These are phyloP conservation scores for Diaphora mendica DNA, from an alignment of 2,888 invertebrate genomes.

Conservation along the genomic window DNA sequence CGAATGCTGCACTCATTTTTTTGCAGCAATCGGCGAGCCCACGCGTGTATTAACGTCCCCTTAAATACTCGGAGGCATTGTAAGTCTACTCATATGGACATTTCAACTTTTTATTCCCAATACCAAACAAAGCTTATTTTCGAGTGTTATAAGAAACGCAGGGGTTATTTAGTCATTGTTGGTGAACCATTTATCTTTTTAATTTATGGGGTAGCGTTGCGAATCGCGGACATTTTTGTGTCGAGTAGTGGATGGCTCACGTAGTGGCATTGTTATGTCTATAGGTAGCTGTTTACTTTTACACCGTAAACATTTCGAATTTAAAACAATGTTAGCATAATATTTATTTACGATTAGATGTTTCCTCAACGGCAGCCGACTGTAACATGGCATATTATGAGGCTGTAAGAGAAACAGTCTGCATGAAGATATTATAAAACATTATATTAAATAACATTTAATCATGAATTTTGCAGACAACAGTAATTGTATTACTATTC, in stretches of 20 bases:
- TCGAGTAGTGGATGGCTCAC: slow-evolving; percentile 60
- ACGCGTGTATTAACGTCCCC: slow-evolving; percentile 66
- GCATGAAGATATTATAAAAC: no score
- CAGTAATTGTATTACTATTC: no score
- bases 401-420: no score
- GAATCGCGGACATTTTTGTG: slow-evolving; percentile 80
- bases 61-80: slow-evolving; percentile 75
- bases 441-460: no score
- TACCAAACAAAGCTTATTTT: slow-evolving; percentile 78
- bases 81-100: slow-evolving; percentile 68
- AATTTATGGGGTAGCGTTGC: slow-evolving; percentile 82
- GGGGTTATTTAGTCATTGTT: slow-evolving; percentile 84
- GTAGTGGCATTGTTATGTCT: slow-evolving; percentile 64
- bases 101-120: slow-evolving; percentile 76
- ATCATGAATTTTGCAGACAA: no score
- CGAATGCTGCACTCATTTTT: slow-evolving; percentile 62
- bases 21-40: slow-evolving; percentile 65
- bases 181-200: slow-evolving; percentile 82
- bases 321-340: slow-evolving; percentile 9
- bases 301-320: slow-evolving; percentile 19
- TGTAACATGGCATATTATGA: no score
- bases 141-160: slow-evolving; percentile 77
- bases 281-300: slow-evolving; percentile 45
- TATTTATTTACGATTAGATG: not conserved
- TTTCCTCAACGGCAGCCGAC: no score